Percentiles rank a stretch among this genome's conserved stretches.
Evolutionary conservation across 2,888 invertebrate genomes (phyloP).

Genomic region (Nematopogon swammerdamellus): DNA sequence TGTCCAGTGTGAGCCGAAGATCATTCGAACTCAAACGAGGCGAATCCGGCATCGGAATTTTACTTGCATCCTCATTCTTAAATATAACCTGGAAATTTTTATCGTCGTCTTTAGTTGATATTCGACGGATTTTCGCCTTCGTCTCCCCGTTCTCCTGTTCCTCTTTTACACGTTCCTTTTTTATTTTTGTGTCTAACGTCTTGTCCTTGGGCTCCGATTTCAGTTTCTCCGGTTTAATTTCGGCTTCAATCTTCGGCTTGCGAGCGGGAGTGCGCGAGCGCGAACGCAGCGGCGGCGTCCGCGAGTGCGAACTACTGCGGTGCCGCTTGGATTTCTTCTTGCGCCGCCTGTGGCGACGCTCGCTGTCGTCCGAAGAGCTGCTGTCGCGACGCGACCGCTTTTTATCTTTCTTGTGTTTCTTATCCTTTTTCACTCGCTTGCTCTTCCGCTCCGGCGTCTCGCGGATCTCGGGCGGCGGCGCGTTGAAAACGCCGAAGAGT

Average conservation of each 20-base stretch:
- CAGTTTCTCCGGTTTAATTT: conserved; percentile 11
- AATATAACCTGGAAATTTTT: conserved; percentile 14
- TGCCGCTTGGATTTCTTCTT: conserved; percentile 41
- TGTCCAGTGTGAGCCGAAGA: conserved; percentile 24
- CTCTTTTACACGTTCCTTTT: conserved; percentile 16
- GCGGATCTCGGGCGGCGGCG: conserved; percentile 61
- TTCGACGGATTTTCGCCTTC: conserved; percentile 16
- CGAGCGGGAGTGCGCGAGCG: conserved; percentile 30
- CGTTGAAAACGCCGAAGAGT: conserved; percentile 75
- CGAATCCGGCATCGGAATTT: conserved; percentile 40
- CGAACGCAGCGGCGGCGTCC: conserved; percentile 4
- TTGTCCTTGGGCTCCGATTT: conserved; percentile 16
- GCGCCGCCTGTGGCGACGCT: conserved; percentile 56
- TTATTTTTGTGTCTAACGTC: conserved; percentile 22
- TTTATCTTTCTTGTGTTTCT: conserved; percentile 62
- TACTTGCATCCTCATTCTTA: conserved; percentile 27
- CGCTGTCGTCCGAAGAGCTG: conserved; percentile 35
- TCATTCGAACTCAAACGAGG: conserved; percentile 19
- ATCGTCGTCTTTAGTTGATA: conserved; percentile 23
- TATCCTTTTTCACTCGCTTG: conserved; percentile 53
- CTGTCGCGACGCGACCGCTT: conserved; percentile 41
- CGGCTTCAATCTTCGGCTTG: conserved; percentile 15
- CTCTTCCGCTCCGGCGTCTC: conserved; percentile 34
- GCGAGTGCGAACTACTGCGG: conserved; percentile 22
- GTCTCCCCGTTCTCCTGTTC: conserved; percentile 18